Evolutionary conservation across 2,888 invertebrate species (phyloP).

Genomic region (Myopa tessellatipennis): DNA sequence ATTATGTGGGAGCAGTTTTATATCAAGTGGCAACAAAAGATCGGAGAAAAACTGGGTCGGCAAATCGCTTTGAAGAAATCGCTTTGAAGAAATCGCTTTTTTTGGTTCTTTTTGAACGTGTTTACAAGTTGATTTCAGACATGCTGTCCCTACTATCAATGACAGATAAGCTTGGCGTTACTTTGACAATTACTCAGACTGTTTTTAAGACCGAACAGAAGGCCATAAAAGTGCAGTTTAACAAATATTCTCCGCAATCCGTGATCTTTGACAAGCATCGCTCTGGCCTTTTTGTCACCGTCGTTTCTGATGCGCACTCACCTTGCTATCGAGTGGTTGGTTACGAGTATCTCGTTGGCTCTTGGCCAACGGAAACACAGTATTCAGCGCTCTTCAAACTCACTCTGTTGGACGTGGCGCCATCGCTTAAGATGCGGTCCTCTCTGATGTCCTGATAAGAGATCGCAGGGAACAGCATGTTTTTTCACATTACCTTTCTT

Average conservation of each 20-base stretch:
- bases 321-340: not conserved
- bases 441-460: constrained; percentile 67
- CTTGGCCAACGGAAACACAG: constrained; percentile 18
- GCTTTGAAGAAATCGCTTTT: not conserved
- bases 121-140: constrained; percentile 27
- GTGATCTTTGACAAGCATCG: constrained; percentile 24
- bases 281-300: constrained; percentile 1
- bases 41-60: constrained; percentile 1
- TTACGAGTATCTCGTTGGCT: not conserved
- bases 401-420: constrained; percentile 67
- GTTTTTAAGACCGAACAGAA: constrained; percentile 32
- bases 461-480: constrained; percentile 14
- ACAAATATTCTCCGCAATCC: constrained; percentile 26
- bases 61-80: not conserved
- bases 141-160: constrained; percentile 22
- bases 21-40: not conserved
- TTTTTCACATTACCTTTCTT: not conserved
- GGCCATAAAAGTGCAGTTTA: constrained; percentile 34
- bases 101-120: not conserved
- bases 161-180: constrained; percentile 31
- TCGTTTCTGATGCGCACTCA: not conserved
- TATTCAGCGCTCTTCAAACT: constrained; percentile 55
- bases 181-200: constrained; percentile 30
- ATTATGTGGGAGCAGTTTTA: not conserved
- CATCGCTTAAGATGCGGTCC: constrained; percentile 68